Evolutionary conservation across 2,888 invertebrate genomes (phyloP), one percentile per base, ranked within the genome.

Genomic region (Stramonita haemastoma): DNA sequence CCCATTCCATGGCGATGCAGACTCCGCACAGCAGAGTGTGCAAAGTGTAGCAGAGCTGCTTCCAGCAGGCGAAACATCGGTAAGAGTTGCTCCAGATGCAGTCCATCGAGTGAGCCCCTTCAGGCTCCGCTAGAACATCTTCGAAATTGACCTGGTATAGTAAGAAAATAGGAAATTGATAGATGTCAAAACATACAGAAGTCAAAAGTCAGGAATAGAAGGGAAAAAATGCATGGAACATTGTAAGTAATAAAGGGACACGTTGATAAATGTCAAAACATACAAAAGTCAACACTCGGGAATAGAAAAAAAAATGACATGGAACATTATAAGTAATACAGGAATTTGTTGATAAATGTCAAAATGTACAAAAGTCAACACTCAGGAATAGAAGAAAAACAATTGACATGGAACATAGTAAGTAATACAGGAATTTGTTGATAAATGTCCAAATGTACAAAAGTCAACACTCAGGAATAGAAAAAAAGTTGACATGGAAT

Each of bases 41-140:
- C 86, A 97, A 95, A 17, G 97, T 97, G 96, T 98, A 98, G 95
- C 97, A 97, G 95, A 97, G 97, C 94, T 97, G 97, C 92, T 97
- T 96, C 60, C 97, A 97, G 92, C 97, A 96, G 87, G 97, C 96
- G 96, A 97, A 98, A 95, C 97, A 94, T 34, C 89, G 92, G 93
- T 97, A 96, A 93, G 97, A 97, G 86, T 97, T 96, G 32, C 97
- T 96, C 98, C 98, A 98, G 86, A 97, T 97, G 95, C 97, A 97
- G 95, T 97, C 97, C 0, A 97, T 91, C 89, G 93, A 92, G 90
- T 93, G 94, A 46, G 91, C 92, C 22, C 94, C 94, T n/a, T 94
- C 95, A 0, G 94, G 94, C 87, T 95, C 94, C 6, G 91, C 94
- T 22, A 94, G 87, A 2, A 94, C 92, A 90, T 95, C 94, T 88